These are phyloP conservation scores for Larimichthys crocea DNA, from an alignment of 2,113 vertebrate genomes.

Conservation along the genomic window DNA sequence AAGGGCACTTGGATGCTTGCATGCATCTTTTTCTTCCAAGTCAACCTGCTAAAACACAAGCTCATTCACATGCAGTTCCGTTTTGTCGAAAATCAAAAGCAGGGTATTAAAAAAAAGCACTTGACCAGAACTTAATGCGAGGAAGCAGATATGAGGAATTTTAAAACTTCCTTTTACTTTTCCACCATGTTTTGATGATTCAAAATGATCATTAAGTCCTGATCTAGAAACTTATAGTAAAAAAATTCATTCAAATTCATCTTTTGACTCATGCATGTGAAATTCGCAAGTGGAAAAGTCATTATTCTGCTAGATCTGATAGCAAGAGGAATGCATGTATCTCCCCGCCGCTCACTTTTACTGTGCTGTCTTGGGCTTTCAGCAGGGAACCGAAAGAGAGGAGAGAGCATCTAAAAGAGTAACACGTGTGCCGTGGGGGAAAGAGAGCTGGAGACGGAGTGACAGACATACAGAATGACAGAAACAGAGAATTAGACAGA, in stretches of 20 bases:
- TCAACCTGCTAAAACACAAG: not conserved
- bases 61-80: not conserved
- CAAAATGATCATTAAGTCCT: not conserved
- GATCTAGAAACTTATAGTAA: not conserved
- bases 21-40: not conserved
- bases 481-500: not conserved
- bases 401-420: conserved; percentile 47
- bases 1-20: not conserved
- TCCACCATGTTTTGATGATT: not conserved
- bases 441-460: conserved; percentile 8
- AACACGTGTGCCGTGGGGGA: conserved; percentile 28
- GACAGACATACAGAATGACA: conserved; percentile 46
- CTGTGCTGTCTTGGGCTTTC: not conserved
- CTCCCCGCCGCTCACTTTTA: conserved; percentile 5
- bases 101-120: not conserved
- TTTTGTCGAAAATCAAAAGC: not conserved
- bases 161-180: not conserved
- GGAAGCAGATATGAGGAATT: not conserved
- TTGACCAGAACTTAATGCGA: not conserved
- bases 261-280: conserved; percentile 2
- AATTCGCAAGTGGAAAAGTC: conserved; percentile 6
- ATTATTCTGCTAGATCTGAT: conserved; percentile 2
- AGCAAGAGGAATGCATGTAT: conserved; percentile 17
- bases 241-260: too few species aligned
- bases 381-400: not conserved